A percentile compares a stretch with the other conserved stretches of the same genome.
phyloP scores from a whole-genome alignment of 2,797 vertebrate genomes.

The Lithobates pipiens region DNA sequence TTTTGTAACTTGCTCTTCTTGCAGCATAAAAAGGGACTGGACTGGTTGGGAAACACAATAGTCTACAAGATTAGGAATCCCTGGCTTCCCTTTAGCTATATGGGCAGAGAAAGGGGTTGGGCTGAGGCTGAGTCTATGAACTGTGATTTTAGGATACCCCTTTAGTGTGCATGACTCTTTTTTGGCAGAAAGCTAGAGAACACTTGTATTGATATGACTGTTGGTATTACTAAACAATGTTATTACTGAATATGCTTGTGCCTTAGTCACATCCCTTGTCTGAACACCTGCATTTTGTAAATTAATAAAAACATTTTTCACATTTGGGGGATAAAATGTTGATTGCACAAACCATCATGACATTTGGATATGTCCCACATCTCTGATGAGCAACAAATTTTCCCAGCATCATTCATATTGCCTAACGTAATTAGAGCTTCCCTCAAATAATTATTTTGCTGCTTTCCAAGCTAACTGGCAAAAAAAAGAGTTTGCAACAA shows the following conservation, averaged over 20 bases:
- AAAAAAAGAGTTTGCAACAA: conserved; percentile 5
- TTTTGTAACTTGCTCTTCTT: too few species aligned
- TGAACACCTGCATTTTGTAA: background rate
- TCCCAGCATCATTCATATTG: conserved; percentile 29
- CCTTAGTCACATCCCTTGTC: background rate
- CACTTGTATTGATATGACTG: too few species aligned
- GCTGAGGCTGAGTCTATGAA: too few species aligned
- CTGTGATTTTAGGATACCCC: too few species aligned
- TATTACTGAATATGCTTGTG: background rate
- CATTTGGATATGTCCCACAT: conserved; percentile 6
- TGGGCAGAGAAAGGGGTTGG: too few species aligned
- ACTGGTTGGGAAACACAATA: too few species aligned
- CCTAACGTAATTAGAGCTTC: conserved; percentile 19
- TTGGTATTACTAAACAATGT: background rate
- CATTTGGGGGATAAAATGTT: background rate
- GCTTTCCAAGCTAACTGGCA: conserved; percentile 32
- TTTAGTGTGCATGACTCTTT: too few species aligned
- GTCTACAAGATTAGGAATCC: too few species aligned
- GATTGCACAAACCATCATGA: background rate
- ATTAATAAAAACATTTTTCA: background rate
- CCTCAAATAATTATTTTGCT: conserved; percentile 27
- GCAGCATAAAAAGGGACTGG: too few species aligned
- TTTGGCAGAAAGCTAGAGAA: too few species aligned
- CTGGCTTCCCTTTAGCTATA: too few species aligned
- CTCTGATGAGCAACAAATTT: conserved; percentile 9